A percentile compares a stretch with the other conserved stretches of the same genome.
Conservation (phyloP, 1,140 invertebrate genomes). For the Ruditapes philippinarum region DNA sequence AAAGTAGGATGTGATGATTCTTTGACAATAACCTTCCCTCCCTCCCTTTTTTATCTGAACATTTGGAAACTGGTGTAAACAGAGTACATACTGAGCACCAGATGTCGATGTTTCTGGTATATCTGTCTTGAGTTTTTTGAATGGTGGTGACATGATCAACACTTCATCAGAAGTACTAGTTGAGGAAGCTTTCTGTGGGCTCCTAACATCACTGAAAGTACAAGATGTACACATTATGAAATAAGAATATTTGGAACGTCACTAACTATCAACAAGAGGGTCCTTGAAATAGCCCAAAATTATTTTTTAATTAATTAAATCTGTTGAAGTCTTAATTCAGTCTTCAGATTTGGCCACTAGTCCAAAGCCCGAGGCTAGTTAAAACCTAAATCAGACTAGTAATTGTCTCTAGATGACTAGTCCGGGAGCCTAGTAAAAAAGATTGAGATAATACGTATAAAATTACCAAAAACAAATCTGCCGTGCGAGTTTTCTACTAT, state of each 20-base stretch:
- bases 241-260: slow-evolving; percentile 41
- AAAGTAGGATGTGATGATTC: slow-evolving; percentile 38
- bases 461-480: slow-evolving; percentile 39
- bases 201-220: slow-evolving; percentile 41
- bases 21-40: slow-evolving; percentile 38
- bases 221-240: slow-evolving; percentile 37
- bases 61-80: slow-evolving; percentile 41
- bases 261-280: slow-evolving; percentile 24
- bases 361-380: slow-evolving; percentile 39
- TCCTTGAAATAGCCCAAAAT: slow-evolving; percentile 37
- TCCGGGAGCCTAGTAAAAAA: slow-evolving; percentile 36
- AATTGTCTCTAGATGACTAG: slow-evolving; percentile 38
- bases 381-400: slow-evolving; percentile 35
- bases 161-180: slow-evolving; percentile 38
- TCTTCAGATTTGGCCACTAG: slow-evolving; percentile 34
- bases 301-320: slow-evolving; percentile 41
- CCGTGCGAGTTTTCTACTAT: slow-evolving; percentile 22
- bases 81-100: slow-evolving; percentile 37
- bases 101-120: slow-evolving; percentile 40
- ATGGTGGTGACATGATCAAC: slow-evolving; percentile 40
- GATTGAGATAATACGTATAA: slow-evolving; percentile 33
- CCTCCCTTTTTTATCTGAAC: slow-evolving; percentile 43
- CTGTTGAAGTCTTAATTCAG: slow-evolving; percentile 41
- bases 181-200: slow-evolving; percentile 36
- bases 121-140: slow-evolving; percentile 38